These are phyloP conservation scores for Monopterus albus DNA, from an alignment of 2,113 vertebrate genomes.

Conservation along the genomic window DNA sequence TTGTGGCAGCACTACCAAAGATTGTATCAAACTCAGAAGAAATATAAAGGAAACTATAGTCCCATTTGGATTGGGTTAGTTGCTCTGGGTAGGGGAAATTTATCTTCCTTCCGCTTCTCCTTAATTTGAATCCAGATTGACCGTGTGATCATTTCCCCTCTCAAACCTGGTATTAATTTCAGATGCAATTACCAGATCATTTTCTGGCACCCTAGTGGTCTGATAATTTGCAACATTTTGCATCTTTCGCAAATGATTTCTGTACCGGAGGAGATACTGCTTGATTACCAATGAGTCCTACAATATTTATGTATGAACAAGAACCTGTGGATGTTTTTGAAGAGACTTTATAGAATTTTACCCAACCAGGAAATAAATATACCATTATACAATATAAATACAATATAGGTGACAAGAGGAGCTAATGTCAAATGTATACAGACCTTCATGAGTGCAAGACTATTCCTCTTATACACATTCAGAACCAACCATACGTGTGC, in stretches of 20 bases:
- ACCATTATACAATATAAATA: too few relatives aligned
- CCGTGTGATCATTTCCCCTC: not conserved
- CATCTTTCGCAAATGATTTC: not conserved
- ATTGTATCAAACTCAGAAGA: not conserved
- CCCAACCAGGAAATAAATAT: too few relatives aligned
- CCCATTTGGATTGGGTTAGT: not conserved
- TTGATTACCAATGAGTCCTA: not conserved
- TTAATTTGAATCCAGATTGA: conserved; percentile 1
- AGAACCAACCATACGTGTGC: too few relatives aligned
- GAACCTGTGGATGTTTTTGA: too few relatives aligned
- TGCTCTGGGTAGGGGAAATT: not conserved
- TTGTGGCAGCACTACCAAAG: not conserved
- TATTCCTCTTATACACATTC: too few relatives aligned
- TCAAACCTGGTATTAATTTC: not conserved
- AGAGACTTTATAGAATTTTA: too few relatives aligned
- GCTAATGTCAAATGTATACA: too few relatives aligned
- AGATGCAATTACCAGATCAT: not conserved
- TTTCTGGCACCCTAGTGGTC: not conserved
- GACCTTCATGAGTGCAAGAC: too few relatives aligned
- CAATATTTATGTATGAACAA: not conserved
- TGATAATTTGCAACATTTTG: not conserved
- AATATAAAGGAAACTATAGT: not conserved
- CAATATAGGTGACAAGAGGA: too few relatives aligned
- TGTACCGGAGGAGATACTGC: not conserved
- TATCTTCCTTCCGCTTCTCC: not conserved